Conservation (phyloP, 2,113 vertebrate species). For the Balaeniceps rex region DNA sequence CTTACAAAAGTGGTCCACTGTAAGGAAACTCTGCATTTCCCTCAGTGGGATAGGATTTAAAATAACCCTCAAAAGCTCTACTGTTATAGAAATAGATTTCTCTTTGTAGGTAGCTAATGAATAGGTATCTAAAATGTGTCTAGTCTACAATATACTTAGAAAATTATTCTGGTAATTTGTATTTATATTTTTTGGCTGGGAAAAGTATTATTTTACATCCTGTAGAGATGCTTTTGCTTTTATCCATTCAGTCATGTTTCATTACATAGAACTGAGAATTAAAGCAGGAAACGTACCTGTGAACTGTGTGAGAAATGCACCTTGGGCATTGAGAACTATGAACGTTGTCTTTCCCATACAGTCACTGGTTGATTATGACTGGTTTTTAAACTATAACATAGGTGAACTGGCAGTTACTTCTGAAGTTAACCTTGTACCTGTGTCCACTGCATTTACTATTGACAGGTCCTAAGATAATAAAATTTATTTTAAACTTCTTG, state of each 20-base stretch:
- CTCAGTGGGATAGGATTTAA: not conserved
- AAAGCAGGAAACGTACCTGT: constrained; percentile 36
- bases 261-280: not conserved
- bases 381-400: not conserved
- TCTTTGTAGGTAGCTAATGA: not conserved
- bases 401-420: not conserved
- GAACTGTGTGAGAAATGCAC: not conserved
- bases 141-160: not conserved
- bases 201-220: not conserved
- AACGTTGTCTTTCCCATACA: not conserved
- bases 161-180: not conserved
- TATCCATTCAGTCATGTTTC: not conserved
- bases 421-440: not conserved
- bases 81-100: not conserved
- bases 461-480: not conserved
- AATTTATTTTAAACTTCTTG: not conserved
- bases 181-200: not conserved
- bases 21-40: not conserved
- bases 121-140: not conserved
- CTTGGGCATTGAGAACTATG: not conserved
- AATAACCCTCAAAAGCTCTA: not conserved
- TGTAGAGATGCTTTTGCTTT: not conserved
- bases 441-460: not conserved
- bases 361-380: not conserved
- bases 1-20: not conserved